Evolutionary conservation across 2,113 vertebrate genomes (phyloP), one percentile per base, ranked within the genome.

Genomic region (Bothrops jararaca): DNA sequence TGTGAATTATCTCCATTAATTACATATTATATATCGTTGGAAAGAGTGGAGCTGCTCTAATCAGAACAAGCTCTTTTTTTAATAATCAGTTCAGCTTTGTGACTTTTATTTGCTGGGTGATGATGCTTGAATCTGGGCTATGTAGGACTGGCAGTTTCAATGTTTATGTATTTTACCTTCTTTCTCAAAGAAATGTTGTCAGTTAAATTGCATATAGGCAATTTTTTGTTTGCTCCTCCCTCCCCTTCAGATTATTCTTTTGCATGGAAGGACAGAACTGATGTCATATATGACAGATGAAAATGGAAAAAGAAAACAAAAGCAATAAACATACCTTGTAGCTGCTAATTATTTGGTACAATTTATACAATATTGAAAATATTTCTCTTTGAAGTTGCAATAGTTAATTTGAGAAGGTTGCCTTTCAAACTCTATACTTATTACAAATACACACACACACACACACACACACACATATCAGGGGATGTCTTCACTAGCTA

Each of bases 1-100:
- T 95, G 15, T 95, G 92, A 95, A 92, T 95, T 92, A 96, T 94
- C 96, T 97, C 95, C 56, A 85, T 95, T 93, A 97, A 95, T 94
- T 89, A 45, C 95, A 95, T 86, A 96, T 24, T 90, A 92, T 0
- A 7, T 96, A 94, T 91, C 50, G 58, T 96, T 92, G 89, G 80
- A 88, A 94, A 94, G 87, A 50, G 24, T 91, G 64, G 56, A 95
- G 94, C 12, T 92, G 10, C 53, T 93, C 88, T 93, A 94, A 96
- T 94, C 60, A 94, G 86, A 94, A 86, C 60, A 96, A 94, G 69
- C 29, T 94, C 88, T 89, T 96, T 95, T 94, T 95, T 95, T 93
- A 96, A 93, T 89, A 89, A 95, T 95, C 94, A 91, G 58, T 93
- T 95, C 54, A 91, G 48, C 93, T 96, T 94, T 86, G 88, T 91